Evolutionary conservation across 2,888 invertebrate genomes (phyloP).

Genomic region (Tipula helvola): DNA sequence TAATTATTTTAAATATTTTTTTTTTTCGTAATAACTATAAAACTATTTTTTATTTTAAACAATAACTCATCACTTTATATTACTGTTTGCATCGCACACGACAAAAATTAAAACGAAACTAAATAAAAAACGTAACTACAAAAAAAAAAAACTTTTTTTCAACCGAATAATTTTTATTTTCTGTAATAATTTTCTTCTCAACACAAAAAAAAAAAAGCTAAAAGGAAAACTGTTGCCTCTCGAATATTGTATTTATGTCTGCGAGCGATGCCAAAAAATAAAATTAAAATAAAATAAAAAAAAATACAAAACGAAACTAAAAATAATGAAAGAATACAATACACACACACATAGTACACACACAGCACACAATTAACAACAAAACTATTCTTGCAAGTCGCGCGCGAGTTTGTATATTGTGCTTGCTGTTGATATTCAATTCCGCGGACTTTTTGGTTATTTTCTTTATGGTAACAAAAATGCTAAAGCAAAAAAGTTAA

Average conservation of each 20-base stretch:
- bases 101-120: neutral
- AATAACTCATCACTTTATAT: neutral
- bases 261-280: slow-evolving; percentile 9
- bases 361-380: neutral
- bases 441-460: neutral
- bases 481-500: neutral
- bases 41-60: neutral
- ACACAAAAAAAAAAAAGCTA: neutral
- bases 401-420: neutral
- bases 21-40: neutral
- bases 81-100: neutral
- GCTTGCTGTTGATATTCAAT: neutral
- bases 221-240: slow-evolving; percentile 9
- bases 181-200: neutral
- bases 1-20: neutral
- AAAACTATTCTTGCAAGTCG: neutral
- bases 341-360: neutral
- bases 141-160: neutral
- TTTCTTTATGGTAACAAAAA: neutral
- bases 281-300: neutral
- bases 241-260: neutral
- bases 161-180: neutral
- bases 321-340: neutral
- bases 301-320: neutral
- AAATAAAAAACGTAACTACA: neutral